These are phyloP conservation scores for Scaptomyza polygonia DNA, from an alignment of 2,888 invertebrate genomes.

Conservation along the genomic window DNA sequence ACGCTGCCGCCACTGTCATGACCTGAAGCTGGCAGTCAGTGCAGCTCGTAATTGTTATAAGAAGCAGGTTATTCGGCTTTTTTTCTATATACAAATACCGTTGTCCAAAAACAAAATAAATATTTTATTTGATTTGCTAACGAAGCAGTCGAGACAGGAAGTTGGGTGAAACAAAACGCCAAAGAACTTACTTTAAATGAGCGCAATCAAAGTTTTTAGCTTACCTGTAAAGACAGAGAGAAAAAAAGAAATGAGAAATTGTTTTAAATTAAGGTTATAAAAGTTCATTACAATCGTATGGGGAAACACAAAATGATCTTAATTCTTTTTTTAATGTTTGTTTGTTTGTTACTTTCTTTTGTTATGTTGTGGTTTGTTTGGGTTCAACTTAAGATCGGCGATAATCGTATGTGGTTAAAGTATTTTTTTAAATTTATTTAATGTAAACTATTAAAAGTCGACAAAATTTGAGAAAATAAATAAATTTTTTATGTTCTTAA, in stretches of 20 bases:
- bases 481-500: no score
- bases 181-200: slow-evolving; percentile 58
- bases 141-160: slow-evolving; percentile 26
- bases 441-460: no score
- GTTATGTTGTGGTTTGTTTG: slow-evolving; percentile 14
- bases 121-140: slow-evolving; percentile 74
- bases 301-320: slow-evolving; percentile 5
- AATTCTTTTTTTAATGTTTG: slow-evolving; percentile 1
- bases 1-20: slow-evolving; percentile 46
- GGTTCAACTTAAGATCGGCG: slow-evolving; percentile 21
- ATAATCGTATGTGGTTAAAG: slow-evolving; percentile 23
- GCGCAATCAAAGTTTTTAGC: slow-evolving; percentile 29
- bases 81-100: slow-evolving; percentile 21
- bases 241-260: slow-evolving; percentile 45
- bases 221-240: slow-evolving; percentile 68
- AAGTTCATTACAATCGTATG: background rate
- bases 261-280: slow-evolving; percentile 61
- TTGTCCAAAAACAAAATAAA: slow-evolving; percentile 49
- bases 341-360: slow-evolving; percentile 24
- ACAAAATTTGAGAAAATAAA: no score
- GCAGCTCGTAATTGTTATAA: slow-evolving; percentile 45
- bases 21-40: slow-evolving; percentile 20
- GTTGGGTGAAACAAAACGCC: background rate
- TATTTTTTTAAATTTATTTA: no score
- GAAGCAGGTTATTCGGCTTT: no score